Evolutionary conservation across 2,888 invertebrate species (phyloP).

Genomic region (Acanthosepion pharaonis): DNA sequence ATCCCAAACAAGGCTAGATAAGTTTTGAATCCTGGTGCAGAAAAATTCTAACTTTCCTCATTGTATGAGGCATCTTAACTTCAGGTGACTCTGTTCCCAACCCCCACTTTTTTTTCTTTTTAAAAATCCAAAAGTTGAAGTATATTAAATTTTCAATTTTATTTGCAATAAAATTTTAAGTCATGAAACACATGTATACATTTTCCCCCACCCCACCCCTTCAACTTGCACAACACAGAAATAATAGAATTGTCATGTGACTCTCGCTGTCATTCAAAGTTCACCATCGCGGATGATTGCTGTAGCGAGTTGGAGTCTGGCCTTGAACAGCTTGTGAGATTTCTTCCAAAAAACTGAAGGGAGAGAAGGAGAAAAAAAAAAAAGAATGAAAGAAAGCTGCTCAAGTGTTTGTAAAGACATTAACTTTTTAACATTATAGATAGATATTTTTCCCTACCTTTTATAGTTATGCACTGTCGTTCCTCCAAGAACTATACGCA

Average conservation of each 20-base stretch:
- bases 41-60: too few species aligned
- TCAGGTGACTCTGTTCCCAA: too few species aligned
- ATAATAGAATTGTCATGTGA: slow-evolving; percentile 33
- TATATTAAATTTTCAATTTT: not conserved
- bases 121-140: not conserved
- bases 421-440: not conserved
- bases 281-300: slow-evolving; percentile 47
- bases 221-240: not conserved
- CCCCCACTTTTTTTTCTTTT: too few species aligned
- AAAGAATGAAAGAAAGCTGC: too few species aligned
- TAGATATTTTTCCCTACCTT: slow-evolving; percentile 58
- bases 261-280: not conserved
- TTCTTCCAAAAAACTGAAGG: slow-evolving; percentile 62
- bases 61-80: too few species aligned
- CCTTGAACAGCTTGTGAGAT: slow-evolving; percentile 57
- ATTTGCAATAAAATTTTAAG: not conserved
- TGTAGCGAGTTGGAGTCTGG: slow-evolving; percentile 47
- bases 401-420: too few species aligned
- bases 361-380: not conserved
- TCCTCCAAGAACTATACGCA: slow-evolving; percentile 89
- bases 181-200: not conserved
- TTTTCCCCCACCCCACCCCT: not conserved
- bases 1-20: not conserved
- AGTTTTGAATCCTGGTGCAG: too few species aligned
- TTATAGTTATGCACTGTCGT: slow-evolving; percentile 87